phyloP scores from a whole-genome alignment of 2,113 vertebrate species.

The Phainopepla nitens region DNA sequence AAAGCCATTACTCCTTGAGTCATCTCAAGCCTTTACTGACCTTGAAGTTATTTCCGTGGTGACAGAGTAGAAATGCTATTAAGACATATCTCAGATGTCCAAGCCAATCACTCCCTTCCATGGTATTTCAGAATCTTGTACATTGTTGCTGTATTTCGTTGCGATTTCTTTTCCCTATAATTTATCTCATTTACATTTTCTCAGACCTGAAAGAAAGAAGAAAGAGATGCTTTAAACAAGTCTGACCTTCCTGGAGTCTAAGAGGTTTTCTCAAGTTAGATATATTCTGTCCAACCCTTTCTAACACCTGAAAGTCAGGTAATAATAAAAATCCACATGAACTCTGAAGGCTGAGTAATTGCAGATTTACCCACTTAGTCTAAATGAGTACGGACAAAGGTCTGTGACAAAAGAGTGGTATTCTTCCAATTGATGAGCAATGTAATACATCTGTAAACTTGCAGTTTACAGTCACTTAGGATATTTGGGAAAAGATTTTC shows the following conservation, averaged over 20 bases:
- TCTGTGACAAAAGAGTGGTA: neutral
- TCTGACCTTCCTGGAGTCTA: neutral
- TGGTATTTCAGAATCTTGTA: neutral
- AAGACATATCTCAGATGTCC: rapidly evolving
- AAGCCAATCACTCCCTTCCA: neutral
- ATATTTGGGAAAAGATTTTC: neutral
- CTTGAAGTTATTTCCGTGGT: neutral
- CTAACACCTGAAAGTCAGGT: neutral
- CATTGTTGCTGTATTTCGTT: neutral
- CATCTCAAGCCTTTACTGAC: neutral
- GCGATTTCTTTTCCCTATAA: neutral
- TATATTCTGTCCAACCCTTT: neutral
- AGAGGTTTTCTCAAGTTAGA: neutral
- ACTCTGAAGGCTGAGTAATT: neutral
- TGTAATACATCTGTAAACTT: neutral
- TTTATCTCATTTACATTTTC: neutral
- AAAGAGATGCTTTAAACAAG: neutral
- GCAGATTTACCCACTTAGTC: neutral
- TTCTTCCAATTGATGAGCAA: neutral
- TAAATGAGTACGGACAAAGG: neutral
- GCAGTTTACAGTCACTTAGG: neutral
- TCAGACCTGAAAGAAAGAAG: neutral
- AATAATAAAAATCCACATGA: neutral
- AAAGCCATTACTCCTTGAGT: neutral
- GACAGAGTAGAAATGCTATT: neutral